These are phyloP conservation scores for Lordiphosa collinella DNA, from an alignment of 1,140 invertebrate species.

Conservation along the genomic window DNA sequence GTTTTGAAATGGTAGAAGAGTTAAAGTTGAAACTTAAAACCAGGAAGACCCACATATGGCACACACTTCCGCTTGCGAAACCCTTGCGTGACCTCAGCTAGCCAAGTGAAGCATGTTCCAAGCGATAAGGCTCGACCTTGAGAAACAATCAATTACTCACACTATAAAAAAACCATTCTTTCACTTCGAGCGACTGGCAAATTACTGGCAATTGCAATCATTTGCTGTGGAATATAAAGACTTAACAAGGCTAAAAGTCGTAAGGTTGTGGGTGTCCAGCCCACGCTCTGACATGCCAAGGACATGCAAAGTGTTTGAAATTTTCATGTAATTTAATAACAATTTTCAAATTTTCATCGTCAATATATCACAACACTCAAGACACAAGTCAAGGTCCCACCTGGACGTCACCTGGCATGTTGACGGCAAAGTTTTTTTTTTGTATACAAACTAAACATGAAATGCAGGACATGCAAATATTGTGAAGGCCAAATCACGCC, in stretches of 20 bases:
- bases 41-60: too few species aligned
- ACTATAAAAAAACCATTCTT: constrained; percentile 20
- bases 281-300: constrained; percentile 40
- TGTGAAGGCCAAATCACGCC: constrained; percentile 40
- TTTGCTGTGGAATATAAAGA: constrained; percentile 13
- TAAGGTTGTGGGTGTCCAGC: constrained; percentile 10
- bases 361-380: constrained; percentile 41
- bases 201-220: constrained; percentile 42
- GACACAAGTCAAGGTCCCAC: constrained; percentile 1
- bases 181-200: constrained; percentile 6
- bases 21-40: too few species aligned
- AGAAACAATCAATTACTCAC: constrained; percentile 53
- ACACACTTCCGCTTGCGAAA: constrained; percentile 1
- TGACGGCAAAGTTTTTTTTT: constrained; percentile 1
- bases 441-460: constrained; percentile 20
- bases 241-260: constrained; percentile 5
- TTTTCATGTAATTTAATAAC: constrained; percentile 23
- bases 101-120: neutral
- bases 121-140: neutral
- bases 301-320: constrained; percentile 14
- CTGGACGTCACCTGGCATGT: constrained; percentile 30
- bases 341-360: constrained; percentile 16
- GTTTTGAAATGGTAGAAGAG: constrained; percentile 3
- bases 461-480: constrained; percentile 32
- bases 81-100: constrained; percentile 44